Evolutionary conservation across 92 coral and sea anemone genomes (phyloP), one percentile per base, ranked within the genome.

Genomic region (Virgularia gustaviana): DNA sequence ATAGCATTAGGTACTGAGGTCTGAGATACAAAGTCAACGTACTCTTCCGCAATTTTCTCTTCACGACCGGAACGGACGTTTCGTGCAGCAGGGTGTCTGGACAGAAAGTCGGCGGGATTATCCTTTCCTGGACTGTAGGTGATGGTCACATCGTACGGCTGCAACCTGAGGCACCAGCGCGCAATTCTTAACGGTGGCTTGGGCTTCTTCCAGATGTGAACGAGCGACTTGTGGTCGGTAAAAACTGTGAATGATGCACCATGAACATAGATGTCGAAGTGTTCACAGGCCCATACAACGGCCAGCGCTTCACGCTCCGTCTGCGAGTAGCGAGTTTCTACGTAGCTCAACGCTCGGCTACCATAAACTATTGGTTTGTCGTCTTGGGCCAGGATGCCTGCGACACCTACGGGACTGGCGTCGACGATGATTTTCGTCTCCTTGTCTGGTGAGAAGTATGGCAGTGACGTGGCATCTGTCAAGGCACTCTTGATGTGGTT

Each of bases 371-470:
- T 3, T 28, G 59, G 73, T 51, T 41, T 32, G 6, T 63, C 62
- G 13, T 61, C 73, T 63, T 57, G 62, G 31, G 44, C 73, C 16
- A 19, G 72, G 54, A 60, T 45, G 76, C 41, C 61, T 2, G 74
- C 74, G 41, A 75, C 39, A 54, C 80, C 74, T 45, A 63, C 3
- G 20, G 73, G 73, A 62, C 79, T 75, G 22, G 73, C 79, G 49
- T 73, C 51, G 57, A 57, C 73, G 29, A 43, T 24, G 41, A 58
- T 75, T 59, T 58, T 75, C 34, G 59, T 70, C 23, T 33, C 57
- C 30, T 61, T 62, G 55, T 38, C 39, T 36, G 74, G 49, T 19
- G 45, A 51, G 28, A 78, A 54, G 64, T 57, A 57, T 31, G 59
- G 41, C 28, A 57, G 38, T 6, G 28, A 27, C 23, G 57, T 65